Percentiles rank a stretch among this genome's conserved stretches.
phyloP scores from a whole-genome alignment of 2,113 vertebrate species.

The Tyto alba region DNA sequence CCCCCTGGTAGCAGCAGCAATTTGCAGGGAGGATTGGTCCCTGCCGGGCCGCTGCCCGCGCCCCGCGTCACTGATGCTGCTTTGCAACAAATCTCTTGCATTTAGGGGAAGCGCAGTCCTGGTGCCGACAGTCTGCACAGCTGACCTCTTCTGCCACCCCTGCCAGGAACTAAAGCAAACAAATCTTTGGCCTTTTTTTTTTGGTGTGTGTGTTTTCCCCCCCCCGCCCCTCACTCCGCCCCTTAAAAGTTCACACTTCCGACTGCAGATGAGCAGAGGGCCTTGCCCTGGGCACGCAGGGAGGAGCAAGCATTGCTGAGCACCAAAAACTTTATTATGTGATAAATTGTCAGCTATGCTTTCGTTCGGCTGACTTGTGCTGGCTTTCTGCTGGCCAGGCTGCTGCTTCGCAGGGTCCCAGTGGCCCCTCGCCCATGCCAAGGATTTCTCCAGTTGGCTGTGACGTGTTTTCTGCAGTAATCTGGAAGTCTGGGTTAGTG shows the following conservation, averaged over 20 bases:
- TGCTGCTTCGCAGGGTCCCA: fast-evolving
- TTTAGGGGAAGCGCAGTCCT: too few relatives aligned
- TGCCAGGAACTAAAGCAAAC: not conserved
- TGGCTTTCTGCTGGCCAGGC: not conserved
- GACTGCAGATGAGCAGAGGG: not conserved
- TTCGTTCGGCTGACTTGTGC: not conserved
- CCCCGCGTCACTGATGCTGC: fast-evolving
- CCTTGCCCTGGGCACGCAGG: not conserved
- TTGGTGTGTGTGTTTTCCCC: not conserved
- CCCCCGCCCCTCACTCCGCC: too few relatives aligned
- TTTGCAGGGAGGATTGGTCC: too few relatives aligned
- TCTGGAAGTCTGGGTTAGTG: not conserved
- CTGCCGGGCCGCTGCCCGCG: too few relatives aligned
- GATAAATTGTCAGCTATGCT: too few relatives aligned
- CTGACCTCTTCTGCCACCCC: not conserved
- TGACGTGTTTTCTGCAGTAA: fast-evolving
- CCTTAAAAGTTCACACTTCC: not conserved
- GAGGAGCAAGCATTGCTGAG: not conserved
- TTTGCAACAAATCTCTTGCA: not conserved
- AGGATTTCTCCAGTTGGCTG: not conserved
- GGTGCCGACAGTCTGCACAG: too few relatives aligned
- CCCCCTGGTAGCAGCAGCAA: too few relatives aligned
- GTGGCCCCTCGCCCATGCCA: fast-evolving
- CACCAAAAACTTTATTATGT: too few relatives aligned
- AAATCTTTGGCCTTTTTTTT: not conserved